Base-by-base conservation (phyloP, 2,113 vertebrate genomes). In the Tenebrosternarchus preto region DNA sequence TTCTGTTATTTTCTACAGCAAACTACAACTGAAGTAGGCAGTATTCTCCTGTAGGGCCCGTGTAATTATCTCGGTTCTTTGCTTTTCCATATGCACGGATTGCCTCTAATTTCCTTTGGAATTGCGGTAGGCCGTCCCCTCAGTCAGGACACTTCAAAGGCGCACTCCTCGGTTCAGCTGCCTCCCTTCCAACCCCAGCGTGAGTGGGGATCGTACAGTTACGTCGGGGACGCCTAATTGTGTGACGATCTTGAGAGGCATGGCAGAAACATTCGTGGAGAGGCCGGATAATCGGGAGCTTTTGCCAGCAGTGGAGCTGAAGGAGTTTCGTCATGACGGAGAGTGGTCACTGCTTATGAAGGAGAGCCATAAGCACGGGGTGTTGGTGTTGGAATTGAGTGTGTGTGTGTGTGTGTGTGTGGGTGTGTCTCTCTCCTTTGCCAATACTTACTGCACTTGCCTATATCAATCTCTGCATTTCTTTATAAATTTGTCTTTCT, bases 241-340 rank as follows among this genome's bases (percentile, higher is more conserved):
- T 90, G 74, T 76, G 87, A 87, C 88, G 87, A 87, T 91, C 88
- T 88, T 85, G 86, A 89, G 86, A 87, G 86, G 83, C 72, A 8
- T 25, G 64, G 78, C 77, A 69, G 79, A 84, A 81, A 70, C 57
- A 73, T 78, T 73, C 53, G 57, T 36, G 25, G 68, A 66, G 78
- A 80, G 78, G 77, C 64, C 75, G 74, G 82, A 88, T 90, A 89
- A 89, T 90, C 84, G 82, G 83, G 79, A 69, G 36, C 12, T 83
- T 80, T 63, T 17, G 55, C 68, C 69, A 76, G 68, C 87, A 39
- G 85, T 80, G 80, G 87, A 81, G 74, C 57, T 60, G 77, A 70
- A 84, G 83, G 84, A 86, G 85, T 81, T 83, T 86, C 89, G 86
- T 90, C 90, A 90, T 85, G 89, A 91, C 87, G 86, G 90, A 90